Evolutionary conservation across 1,140 invertebrate species (phyloP), one percentile per base, ranked within the genome.

Genomic region (Drosophila neocordata): DNA sequence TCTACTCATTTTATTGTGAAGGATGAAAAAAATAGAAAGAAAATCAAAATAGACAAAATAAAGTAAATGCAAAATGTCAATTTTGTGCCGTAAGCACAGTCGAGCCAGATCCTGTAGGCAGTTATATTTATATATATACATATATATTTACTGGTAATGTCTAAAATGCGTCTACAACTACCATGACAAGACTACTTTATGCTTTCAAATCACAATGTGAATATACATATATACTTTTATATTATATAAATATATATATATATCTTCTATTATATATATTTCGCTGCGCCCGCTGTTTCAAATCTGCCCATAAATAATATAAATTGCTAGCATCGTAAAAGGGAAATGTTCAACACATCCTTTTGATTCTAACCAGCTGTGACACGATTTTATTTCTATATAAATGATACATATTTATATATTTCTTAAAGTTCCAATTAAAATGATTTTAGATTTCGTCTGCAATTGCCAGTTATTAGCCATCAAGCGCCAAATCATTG

Each of bases 21-120:
- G 67, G 83, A 68, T 57, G 57, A 48, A 65, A 56, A 51, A 63
- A 56, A 31, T 31, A 31, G 34, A 56, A 73, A 70, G 62, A 66
- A 76, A 60, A 73, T 70, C 73, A 67, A 74, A 69, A 78, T 82
- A 74, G 69, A 56, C 72, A 76, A 84, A 85, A 87, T 85, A 85
- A 31, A 85, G 74, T 88, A 85, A 85, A 85, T 85, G 82, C 82
- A 88, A 82, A 85, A 85, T 88, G 82, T 85, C 82, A 85, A 85
- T 85, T 85, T 85, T 73, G 78, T 87, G 74, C 62, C 87, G 82
- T 82, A 87, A 87, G 82, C 82, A 76, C 68, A 68, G 41, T 6
- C 18, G 15, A 9, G n/a, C 13, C 48, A 34, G 65, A 4, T 44
- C 15, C 13, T 15, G 12, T 24, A 18, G 8, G 24, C 41, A 48